These are phyloP conservation scores for Dyspetes luteomarginatus DNA, from an alignment of 2,888 invertebrate species.

Conservation along the genomic window DNA sequence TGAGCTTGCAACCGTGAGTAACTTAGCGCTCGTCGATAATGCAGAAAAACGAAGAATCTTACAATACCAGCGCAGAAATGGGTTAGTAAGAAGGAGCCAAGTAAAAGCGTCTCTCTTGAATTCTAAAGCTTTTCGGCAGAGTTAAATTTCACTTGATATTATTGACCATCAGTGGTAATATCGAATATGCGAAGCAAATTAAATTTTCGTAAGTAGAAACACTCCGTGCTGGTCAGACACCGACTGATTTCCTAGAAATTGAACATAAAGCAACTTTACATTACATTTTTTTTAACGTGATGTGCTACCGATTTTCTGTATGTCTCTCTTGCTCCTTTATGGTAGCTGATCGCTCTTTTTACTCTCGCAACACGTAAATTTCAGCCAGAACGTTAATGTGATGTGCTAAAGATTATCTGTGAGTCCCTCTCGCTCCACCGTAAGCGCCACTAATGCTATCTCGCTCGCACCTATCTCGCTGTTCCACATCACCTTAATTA, in stretches of 20 bases:
- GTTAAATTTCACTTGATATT: background rate
- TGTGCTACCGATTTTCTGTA: too few species aligned
- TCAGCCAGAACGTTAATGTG: too few species aligned
- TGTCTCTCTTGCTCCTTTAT: too few species aligned
- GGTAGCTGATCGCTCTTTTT: too few species aligned
- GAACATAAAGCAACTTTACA: background rate
- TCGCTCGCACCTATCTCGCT: too few species aligned
- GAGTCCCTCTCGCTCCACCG: too few species aligned
- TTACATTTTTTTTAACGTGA: too few species aligned
- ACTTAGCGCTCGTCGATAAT: slow-evolving; percentile 36
- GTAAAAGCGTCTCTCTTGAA: background rate
- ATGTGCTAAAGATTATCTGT: too few species aligned
- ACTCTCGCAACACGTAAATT: too few species aligned
- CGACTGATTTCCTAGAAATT: background rate
- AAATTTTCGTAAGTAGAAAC: slow-evolving; percentile 1
- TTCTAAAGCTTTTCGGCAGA: background rate
- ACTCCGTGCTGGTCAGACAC: background rate
- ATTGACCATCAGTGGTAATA: slow-evolving; percentile 32
- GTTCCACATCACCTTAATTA: too few species aligned
- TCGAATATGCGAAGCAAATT: background rate
- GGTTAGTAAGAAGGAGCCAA: background rate
- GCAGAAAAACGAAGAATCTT: slow-evolving; percentile 21
- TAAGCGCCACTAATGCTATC: too few species aligned
- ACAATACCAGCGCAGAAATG: background rate
- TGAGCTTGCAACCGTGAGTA: slow-evolving; percentile 39